phyloP scores from a whole-genome alignment of 2,888 invertebrate genomes.

The Lasioglossum lativentre region DNA sequence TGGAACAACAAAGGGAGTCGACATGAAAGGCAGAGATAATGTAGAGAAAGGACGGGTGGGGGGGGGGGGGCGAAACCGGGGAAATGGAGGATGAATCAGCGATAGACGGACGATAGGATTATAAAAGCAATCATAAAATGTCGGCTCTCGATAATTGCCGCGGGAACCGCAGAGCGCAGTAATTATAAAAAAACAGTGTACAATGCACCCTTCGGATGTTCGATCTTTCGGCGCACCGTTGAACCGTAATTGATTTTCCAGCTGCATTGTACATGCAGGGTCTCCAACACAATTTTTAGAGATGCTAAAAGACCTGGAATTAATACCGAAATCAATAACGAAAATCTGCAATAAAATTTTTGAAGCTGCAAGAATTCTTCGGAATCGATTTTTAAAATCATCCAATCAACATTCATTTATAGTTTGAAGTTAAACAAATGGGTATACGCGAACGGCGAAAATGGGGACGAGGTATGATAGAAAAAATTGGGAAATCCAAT shows the following conservation, averaged over 20 bases:
- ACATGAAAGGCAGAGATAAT: slow-evolving; percentile 16
- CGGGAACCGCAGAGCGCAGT: neutral
- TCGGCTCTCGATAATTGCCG: neutral
- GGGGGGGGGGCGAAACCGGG: neutral
- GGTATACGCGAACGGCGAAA: too few species aligned
- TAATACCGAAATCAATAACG: too few species aligned
- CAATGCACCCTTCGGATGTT: neutral
- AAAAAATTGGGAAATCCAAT: neutral
- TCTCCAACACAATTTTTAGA: neutral
- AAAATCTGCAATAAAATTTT: too few species aligned
- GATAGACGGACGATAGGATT: neutral
- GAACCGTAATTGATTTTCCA: neutral
- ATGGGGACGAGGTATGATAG: neutral
- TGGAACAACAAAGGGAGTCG: neutral
- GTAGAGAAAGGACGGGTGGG: neutral
- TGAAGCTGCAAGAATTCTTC: too few species aligned
- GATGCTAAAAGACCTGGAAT: neutral
- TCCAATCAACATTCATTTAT: neutral
- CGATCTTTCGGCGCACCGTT: neutral
- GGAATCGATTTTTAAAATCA: too few species aligned
- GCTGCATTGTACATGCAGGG: neutral
- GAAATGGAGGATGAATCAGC: neutral
- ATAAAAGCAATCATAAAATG: slow-evolving; percentile 9
- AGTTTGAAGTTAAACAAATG: too few species aligned
- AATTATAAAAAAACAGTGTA: neutral